phyloP scores from a whole-genome alignment of 2,888 invertebrate species.

The Pantelozetes paolii region DNA sequence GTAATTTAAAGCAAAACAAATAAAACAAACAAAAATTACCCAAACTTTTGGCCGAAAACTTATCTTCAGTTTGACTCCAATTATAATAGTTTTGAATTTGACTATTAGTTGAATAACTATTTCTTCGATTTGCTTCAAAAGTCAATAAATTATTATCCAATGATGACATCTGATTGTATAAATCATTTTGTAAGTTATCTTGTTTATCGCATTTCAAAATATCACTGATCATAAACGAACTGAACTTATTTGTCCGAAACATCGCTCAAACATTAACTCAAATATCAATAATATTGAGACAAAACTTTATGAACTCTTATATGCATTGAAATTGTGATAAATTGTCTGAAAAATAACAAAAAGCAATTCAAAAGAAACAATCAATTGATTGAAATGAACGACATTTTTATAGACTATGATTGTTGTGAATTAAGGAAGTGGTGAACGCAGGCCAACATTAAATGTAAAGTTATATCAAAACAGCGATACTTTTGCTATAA shows the following conservation, averaged over 20 bases:
- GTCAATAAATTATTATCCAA: not conserved
- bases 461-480: not conserved
- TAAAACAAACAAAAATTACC: too few species aligned
- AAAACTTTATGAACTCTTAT: too few species aligned
- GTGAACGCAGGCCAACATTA: slow-evolving; percentile 9
- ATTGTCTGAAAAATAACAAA: too few species aligned
- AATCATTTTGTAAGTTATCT: not conserved
- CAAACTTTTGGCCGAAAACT: not conserved
- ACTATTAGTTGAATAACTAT: not conserved
- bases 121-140: not conserved
- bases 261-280: not conserved
- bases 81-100: not conserved
- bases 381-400: slow-evolving; percentile 24
- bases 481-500: not conserved
- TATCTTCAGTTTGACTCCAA: not conserved
- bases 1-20: too few species aligned
- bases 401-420: not conserved
- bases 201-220: slow-evolving; percentile 21
- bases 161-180: not conserved
- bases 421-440: not conserved
- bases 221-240: slow-evolving; percentile 39
- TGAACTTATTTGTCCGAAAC: slow-evolving; percentile 15
- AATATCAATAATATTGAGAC: too few species aligned
- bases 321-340: too few species aligned
- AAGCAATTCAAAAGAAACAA: not conserved